Evolutionary conservation across 2,797 vertebrate species (phyloP).

Genomic region (Parambassis ranga): DNA sequence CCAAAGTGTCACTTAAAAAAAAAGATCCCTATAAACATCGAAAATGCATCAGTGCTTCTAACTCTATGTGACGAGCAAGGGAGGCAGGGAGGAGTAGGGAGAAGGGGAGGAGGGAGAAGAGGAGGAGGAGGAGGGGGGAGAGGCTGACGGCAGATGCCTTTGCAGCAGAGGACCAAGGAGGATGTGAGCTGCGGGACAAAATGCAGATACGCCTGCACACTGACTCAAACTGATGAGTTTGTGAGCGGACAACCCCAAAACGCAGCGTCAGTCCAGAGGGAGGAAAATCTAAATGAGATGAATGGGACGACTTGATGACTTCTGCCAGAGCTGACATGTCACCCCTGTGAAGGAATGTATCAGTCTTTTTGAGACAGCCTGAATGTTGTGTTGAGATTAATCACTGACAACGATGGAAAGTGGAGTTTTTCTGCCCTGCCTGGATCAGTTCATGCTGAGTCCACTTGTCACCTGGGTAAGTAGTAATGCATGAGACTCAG

Average conservation of each 20-base stretch:
- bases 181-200: slow-evolving; percentile 51
- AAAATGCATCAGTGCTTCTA: neutral
- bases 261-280: neutral
- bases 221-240: neutral
- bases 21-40: neutral
- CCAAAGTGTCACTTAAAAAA: neutral
- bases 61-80: slow-evolving; percentile 9
- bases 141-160: slow-evolving; percentile 62
- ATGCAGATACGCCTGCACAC: slow-evolving; percentile 15
- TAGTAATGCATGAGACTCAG: slow-evolving; percentile 40
- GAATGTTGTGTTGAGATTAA: neutral
- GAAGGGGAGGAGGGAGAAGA: neutral
- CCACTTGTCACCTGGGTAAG: slow-evolving; percentile 95
- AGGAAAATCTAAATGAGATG: slow-evolving; percentile 1
- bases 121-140: slow-evolving; percentile 6
- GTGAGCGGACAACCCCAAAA: neutral
- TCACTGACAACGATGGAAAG: slow-evolving; percentile 81
- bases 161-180: slow-evolving; percentile 61
- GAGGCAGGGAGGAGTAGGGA: slow-evolving; percentile 1
- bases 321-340: neutral
- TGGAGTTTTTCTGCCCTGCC: slow-evolving; percentile 82
- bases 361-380: neutral
- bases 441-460: slow-evolving; percentile 91
- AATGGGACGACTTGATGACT: slow-evolving; percentile 16
- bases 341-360: neutral